Evolutionary conservation across 2,113 vertebrate species (phyloP), one percentile per base, ranked within the genome.

Genomic region (Rutilus rutilus): DNA sequence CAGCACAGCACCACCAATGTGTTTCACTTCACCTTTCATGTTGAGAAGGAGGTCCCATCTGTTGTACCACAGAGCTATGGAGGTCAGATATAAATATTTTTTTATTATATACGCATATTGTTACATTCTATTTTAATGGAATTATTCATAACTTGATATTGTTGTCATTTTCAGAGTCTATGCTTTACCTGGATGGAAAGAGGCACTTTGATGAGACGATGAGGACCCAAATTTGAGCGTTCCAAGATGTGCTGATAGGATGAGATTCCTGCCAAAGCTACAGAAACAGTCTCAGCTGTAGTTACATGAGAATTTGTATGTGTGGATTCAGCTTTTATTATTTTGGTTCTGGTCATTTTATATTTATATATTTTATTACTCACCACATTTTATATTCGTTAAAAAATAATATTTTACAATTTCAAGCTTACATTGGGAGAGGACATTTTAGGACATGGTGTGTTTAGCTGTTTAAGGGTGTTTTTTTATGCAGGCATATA

Each of bases 141-240:
- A 42, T 73, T n/a, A 60, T 39, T 23, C 30, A 3, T 45, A 39
- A 71, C 8, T 54, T 45, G 25, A 36, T 21, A 36, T 19, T 78
- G 30, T 42, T 84, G 12, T 54, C 5, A 33, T 54, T 54, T 77
- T 9, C 94, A 99, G 98, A 99, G 91, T 98, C 97, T 78, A 99
- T 99, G 98, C 89, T 99, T 85, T 99, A 97, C 91, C 94, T 99
- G 92, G 98, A 99, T 65, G 98, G 98, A 80, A 97, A 97, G 88
- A 94, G 98, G 86, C 98, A 99, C 93, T 98, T 99, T 11, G 90
- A 93, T 87, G 94, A 96, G 90, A 92, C 93, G 1, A 90, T 95
- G 89, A 89, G 88, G 77, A 91, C 90, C 3, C 39, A 27, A 25
- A 93, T 90, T 93, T 62, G 83, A 27, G 45, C 23, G 4, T 25